Evolutionary conservation across 2,113 vertebrate genomes (phyloP).

Genomic region (Tangachromis dhanisi): DNA sequence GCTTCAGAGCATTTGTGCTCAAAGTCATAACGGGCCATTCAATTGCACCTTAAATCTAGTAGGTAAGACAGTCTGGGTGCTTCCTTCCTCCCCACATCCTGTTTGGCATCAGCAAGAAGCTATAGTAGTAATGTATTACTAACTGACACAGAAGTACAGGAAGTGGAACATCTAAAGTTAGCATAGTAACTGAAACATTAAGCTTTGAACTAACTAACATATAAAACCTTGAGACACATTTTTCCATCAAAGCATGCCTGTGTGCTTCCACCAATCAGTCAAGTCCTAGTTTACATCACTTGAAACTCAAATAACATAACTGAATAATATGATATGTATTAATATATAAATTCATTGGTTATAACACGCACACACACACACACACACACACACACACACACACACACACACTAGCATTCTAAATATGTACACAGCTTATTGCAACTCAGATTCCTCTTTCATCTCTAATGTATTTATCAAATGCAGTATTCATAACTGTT

Average conservation of each 20-base stretch:
- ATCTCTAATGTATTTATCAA: not conserved
- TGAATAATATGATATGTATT: not conserved
- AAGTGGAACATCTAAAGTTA: not conserved
- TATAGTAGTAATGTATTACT: not conserved
- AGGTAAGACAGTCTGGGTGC: not conserved
- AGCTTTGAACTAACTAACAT: not conserved
- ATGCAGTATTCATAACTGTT: fast-evolving
- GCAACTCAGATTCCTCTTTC: not conserved
- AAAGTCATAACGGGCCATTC: not conserved
- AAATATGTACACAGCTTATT: not conserved
- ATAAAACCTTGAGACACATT: not conserved
- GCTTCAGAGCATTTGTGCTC: not conserved
- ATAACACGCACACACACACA: not conserved
- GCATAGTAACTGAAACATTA: not conserved
- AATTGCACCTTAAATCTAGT: not conserved
- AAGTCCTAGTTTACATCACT: not conserved
- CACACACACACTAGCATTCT: not conserved
- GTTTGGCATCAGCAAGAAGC: conserved; percentile 16
- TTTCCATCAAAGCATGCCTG: not conserved
- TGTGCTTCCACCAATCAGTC: not conserved
- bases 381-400: no score
- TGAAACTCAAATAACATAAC: not conserved
- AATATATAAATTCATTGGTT: not conserved
- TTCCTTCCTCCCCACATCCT: conserved; percentile 56
- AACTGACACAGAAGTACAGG: conserved; percentile 6